Percentiles rank a stretch among this genome's conserved stretches.
phyloP scores from a whole-genome alignment of 2,113 vertebrate genomes.

The Istiophorus platypterus region DNA sequence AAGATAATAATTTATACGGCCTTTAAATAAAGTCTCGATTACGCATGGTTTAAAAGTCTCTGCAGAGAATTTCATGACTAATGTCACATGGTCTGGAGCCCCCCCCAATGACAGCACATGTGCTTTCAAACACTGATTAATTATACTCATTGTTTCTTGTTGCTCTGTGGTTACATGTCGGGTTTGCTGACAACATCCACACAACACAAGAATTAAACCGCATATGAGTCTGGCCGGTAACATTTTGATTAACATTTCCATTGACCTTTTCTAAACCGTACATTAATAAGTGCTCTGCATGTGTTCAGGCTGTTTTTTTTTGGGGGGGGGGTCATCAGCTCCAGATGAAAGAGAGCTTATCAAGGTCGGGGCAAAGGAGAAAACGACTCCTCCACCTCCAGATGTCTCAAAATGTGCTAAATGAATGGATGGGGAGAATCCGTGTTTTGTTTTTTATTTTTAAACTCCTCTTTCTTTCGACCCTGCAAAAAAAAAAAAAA shows the following conservation, averaged over 20 bases:
- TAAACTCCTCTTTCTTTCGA: background rate
- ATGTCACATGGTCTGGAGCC: background rate
- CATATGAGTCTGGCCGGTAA: background rate
- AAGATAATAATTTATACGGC: too few relatives aligned
- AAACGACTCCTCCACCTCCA: background rate
- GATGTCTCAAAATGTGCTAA: background rate
- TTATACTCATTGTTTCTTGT: background rate
- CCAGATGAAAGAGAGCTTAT: background rate
- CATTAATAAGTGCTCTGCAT: background rate
- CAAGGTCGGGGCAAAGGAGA: background rate
- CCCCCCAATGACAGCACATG: background rate
- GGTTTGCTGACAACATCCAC: background rate
- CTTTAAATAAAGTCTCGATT: background rate
- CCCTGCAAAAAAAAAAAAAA: background rate
- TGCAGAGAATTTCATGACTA: background rate
- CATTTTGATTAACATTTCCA: too few relatives aligned
- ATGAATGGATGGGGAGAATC: too few relatives aligned
- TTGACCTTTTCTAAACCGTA: background rate
- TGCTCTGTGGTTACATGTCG: too few relatives aligned
- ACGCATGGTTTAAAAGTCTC: background rate
- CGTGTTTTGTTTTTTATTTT: too few relatives aligned
- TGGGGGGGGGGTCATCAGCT: too few relatives aligned
- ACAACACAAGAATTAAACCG: background rate
- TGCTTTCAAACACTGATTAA: background rate
- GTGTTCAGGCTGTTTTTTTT: background rate